Evolutionary conservation across 1,140 invertebrate genomes (phyloP), one percentile per base, ranked within the genome.

Genomic region (Listronotus bonariensis): DNA sequence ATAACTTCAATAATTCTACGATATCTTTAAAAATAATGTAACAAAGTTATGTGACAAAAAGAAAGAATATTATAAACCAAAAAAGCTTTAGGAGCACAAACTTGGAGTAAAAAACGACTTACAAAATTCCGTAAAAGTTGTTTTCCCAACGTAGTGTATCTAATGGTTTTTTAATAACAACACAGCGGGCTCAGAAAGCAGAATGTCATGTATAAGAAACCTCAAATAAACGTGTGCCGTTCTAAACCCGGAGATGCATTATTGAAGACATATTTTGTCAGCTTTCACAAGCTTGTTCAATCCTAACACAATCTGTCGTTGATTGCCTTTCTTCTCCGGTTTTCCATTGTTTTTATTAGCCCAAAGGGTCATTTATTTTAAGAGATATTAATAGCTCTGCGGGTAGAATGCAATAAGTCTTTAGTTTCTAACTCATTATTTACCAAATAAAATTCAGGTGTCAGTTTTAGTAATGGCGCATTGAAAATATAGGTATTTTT

Each of bases 211-310:
- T 51, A 60, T 51, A 60, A 60, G 58, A 60, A 60, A 36, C 58
- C 38, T 46, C 18, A 49, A 51, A 60, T 60, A 49, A 51, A 49
- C 58, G 38, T 51, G 56, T 12, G 26, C 26, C 11, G 36, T 31
- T 51, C 58, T 26, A 32, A 60, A 52, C 9, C 58, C 34, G 32
- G 46, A 20, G 58, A 60, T 60, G 58, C 58, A 60, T 60, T 60
- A 60, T 60, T 60, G 58, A 60, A 60, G 48, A 60, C 48, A 52
- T 60, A 60, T 60, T 60, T 60, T 60, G 58, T 60, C 58, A 51
- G 58, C 58, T 60, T 51, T 58, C 56, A 36, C 26, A 32, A 48
- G 56, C 56, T 58, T 46, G 56, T 58, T 58, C 38, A 58, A 46
- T 49, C 36, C 32, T 11, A 15, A 43, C 55, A 34, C 46, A 52